Conservation (phyloP, 2,797 vertebrate genomes). For the Sciurus carolinensis region DNA sequence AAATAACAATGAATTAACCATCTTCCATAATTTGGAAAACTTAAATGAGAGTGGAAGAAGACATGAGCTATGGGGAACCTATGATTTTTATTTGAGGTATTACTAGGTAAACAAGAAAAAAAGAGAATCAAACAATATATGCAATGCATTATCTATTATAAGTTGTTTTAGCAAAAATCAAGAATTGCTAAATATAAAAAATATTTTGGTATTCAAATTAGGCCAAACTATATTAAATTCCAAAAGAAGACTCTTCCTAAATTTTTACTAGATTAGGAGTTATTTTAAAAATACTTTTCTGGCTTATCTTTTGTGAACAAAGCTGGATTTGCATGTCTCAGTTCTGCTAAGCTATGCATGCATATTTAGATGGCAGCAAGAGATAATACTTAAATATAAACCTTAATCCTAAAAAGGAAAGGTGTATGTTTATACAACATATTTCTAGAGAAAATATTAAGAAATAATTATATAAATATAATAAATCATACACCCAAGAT, state of each 20-base stretch:
- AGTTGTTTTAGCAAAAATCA: not conserved
- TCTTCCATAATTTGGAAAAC: not conserved
- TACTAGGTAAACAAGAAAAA: not conserved
- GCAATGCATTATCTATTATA: not conserved
- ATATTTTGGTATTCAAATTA: constrained; percentile 5
- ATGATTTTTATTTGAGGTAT: not conserved
- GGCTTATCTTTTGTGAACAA: constrained; percentile 27
- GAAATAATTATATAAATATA: not conserved
- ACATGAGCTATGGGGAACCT: not conserved
- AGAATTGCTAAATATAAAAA: not conserved
- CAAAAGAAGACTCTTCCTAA: not conserved
- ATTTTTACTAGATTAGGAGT: not conserved
- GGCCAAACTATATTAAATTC: not conserved
- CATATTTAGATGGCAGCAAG: not conserved
- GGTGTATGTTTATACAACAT: not conserved
- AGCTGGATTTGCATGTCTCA: not conserved
- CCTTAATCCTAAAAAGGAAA: not conserved
- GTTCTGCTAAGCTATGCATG: not conserved
- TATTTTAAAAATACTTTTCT: not conserved
- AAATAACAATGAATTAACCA: not conserved
- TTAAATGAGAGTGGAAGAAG: not conserved
- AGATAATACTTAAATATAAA: not conserved
- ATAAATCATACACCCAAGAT: not conserved
- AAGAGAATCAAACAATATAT: not conserved
- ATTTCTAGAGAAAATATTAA: not conserved